phyloP scores from a whole-genome alignment of 2,888 invertebrate species.

The Acronicta alni region DNA sequence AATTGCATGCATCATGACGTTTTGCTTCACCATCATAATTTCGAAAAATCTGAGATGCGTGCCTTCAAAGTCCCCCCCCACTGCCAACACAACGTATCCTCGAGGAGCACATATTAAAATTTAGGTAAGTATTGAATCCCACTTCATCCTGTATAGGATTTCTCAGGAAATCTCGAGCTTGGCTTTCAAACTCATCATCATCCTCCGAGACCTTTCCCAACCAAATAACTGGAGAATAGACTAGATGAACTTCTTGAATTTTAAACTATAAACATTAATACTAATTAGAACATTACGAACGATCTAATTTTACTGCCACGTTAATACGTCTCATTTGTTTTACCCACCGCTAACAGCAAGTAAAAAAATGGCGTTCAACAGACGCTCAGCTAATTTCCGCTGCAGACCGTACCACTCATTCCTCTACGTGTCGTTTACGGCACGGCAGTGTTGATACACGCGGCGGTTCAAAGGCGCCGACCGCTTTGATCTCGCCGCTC shows the following conservation, averaged over 20 bases:
- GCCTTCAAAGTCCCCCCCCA: no score
- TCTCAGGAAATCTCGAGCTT: not conserved
- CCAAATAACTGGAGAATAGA: no score
- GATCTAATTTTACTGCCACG: slow-evolving; percentile 35
- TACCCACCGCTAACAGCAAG: slow-evolving; percentile 30
- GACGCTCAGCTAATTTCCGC: slow-evolving; percentile 49
- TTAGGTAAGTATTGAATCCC: no score
- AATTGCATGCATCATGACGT: no score
- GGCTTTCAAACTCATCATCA: no score
- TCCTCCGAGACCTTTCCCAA: no score
- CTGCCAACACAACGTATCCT: no score
- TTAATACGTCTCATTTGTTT: slow-evolving; percentile 36
- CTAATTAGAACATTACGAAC: slow-evolving; percentile 23
- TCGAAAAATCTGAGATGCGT: no score
- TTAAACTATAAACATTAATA: not conserved
- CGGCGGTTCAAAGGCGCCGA: slow-evolving; percentile 75
- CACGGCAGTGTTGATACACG: slow-evolving; percentile 69
- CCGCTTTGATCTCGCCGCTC: slow-evolving; percentile 76
- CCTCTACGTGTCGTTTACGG: slow-evolving; percentile 73
- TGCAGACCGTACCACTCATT: slow-evolving; percentile 60
- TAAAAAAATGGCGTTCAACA: slow-evolving; percentile 42
- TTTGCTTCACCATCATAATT: no score
- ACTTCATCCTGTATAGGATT: not conserved
- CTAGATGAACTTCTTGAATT: no score
- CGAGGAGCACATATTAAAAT: no score